phyloP scores from a whole-genome alignment of 2,797 vertebrate genomes.

The Sebastiscus albofasciatus region DNA sequence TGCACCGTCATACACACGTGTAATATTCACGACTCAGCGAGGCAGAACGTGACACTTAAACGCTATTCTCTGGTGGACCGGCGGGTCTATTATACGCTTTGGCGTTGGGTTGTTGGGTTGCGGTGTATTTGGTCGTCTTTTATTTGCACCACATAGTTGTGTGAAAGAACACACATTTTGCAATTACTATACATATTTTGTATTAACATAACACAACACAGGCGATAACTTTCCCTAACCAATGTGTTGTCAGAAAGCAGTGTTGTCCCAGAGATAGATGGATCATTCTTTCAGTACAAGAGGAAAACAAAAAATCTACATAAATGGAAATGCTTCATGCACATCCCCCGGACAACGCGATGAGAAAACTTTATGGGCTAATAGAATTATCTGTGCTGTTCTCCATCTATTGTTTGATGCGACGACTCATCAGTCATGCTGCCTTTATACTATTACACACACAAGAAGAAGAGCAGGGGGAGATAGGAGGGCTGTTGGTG shows the following conservation, averaged over 20 bases:
- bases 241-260: not conserved
- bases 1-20: no score
- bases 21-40: no score
- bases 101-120: no score
- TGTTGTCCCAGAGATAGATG: not conserved
- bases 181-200: not conserved
- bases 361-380: constrained; percentile 50
- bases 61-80: no score
- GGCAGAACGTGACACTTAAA: no score
- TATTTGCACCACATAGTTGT: not conserved
- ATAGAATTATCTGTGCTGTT: constrained; percentile 71
- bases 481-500: constrained; percentile 43
- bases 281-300: constrained; percentile 7
- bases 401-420: constrained; percentile 66
- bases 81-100: no score
- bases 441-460: constrained; percentile 65
- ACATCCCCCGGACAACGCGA: constrained; percentile 4
- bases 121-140: not conserved
- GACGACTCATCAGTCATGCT: constrained; percentile 72
- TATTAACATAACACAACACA: not conserved
- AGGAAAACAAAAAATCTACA: not conserved
- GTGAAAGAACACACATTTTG: not conserved
- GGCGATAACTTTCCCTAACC: not conserved
- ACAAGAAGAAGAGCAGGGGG: constrained; percentile 43
- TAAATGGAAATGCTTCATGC: constrained; percentile 20